phyloP scores from a whole-genome alignment of 2,797 vertebrate species.

The Liparis tanakae region DNA sequence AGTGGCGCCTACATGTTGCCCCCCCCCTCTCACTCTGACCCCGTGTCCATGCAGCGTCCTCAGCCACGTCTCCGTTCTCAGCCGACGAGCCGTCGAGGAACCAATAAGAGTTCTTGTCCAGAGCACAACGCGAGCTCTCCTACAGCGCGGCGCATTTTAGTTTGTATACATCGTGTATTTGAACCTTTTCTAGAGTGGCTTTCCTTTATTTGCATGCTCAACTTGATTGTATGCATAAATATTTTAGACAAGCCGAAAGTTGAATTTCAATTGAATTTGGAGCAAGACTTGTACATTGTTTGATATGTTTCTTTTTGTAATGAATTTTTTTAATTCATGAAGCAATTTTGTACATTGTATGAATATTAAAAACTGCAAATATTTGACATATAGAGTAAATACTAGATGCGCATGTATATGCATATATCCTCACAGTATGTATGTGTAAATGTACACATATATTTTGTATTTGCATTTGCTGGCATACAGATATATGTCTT shows the following conservation, averaged over 20 bases:
- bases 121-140: slow-evolving; percentile 85
- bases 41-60: slow-evolving; percentile 74
- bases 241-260: slow-evolving; percentile 99
- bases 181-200: slow-evolving; percentile 95
- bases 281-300: slow-evolving; percentile 99
- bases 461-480: slow-evolving; percentile 86
- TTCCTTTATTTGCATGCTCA: slow-evolving; percentile 94
- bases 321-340: slow-evolving; percentile 99
- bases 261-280: slow-evolving; percentile 99
- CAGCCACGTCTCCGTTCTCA: too few relatives aligned
- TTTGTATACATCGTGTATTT: slow-evolving; percentile 99
- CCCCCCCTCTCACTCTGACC: too few relatives aligned
- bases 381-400: slow-evolving; percentile 89
- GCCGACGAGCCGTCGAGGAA: slow-evolving; percentile 81
- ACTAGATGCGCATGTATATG: slow-evolving; percentile 87
- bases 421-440: slow-evolving; percentile 87
- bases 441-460: slow-evolving; percentile 85
- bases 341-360: slow-evolving; percentile 99
- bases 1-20: slow-evolving; percentile 55
- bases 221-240: slow-evolving; percentile 99
- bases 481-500: slow-evolving; percentile 86
- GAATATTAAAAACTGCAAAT: slow-evolving; percentile 89
- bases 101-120: slow-evolving; percentile 83
- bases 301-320: slow-evolving; percentile 99
- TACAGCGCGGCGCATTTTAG: slow-evolving; percentile 94